Percentiles rank a stretch among this genome's conserved stretches.
phyloP scores from a whole-genome alignment of 1,140 invertebrate species.

The Lepidurus apus region DNA sequence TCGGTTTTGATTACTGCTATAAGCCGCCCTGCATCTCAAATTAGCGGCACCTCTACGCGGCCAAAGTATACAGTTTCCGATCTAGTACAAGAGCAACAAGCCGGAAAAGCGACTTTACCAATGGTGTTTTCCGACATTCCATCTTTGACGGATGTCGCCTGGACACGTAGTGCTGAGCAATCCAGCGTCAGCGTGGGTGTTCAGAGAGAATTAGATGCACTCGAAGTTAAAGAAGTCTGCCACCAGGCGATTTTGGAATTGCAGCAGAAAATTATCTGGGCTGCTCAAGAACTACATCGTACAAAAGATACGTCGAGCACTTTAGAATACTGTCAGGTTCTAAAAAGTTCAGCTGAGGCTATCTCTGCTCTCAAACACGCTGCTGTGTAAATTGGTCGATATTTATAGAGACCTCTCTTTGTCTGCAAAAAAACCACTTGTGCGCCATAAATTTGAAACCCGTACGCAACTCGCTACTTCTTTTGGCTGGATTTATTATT shows the following conservation, averaged over 20 bases:
- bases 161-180: not conserved
- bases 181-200: not conserved
- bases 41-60: too few species aligned
- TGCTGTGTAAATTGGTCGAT: not conserved
- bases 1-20: not conserved
- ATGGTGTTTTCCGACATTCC: not conserved
- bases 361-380: not conserved
- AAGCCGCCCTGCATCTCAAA: too few species aligned
- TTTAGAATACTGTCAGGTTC: not conserved
- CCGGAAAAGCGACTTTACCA: not conserved
- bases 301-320: not conserved
- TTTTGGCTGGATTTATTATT: not conserved
- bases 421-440: not conserved
- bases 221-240: not conserved
- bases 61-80: not conserved
- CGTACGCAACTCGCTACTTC: not conserved
- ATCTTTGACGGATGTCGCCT: not conserved
- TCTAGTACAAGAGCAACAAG: not conserved
- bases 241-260: not conserved
- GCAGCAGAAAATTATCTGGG: not conserved
- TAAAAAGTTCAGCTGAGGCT: conserved; percentile 9
- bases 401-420: not conserved
- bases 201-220: not conserved
- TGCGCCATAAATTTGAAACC: too few species aligned
- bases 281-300: not conserved